Evolutionary conservation across 2,888 invertebrate genomes (phyloP), one percentile per base, ranked within the genome.

Genomic region (Xanthorhoe spadicearia): DNA sequence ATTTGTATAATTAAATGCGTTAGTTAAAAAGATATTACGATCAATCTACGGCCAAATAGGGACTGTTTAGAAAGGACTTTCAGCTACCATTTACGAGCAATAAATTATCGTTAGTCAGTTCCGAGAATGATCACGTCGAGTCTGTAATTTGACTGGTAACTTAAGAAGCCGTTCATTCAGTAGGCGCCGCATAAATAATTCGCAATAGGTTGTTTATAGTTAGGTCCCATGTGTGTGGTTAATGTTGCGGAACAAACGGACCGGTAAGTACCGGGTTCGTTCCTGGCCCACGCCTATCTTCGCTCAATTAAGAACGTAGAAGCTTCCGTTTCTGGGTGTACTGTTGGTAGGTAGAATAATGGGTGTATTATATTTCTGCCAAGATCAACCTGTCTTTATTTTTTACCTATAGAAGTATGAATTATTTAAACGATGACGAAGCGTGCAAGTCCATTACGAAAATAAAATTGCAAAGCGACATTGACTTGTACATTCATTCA

Each of bases 111-210:
- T 69, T 74, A 73, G 69, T 66, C 56, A 64, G 61, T 82, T 79
- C 79, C 76, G 67, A 70, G 80, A 83, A 83, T 76, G 75, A 78
- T 68, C 66, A 72, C 61, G 72, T 64, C 68, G 71, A 75, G 74
- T 77, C 74, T 77, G 73, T 78, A 74, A 77, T 79, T 79, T 78
- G 75, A 79, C 71, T 75, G 74, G 74, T 77, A 79, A 77, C 76
- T 73, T 79, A 74, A 80, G 76, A 76, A 82, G 79, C 74, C 73
- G 81, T 81, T 79, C 76, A 82, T 77, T 83, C 74, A 78, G 74
- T 72, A 74, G 83, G 80, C 83, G 84, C 81, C 83, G 79, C 80
- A 86, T 86, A 83, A 85, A 84, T 84, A 83, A 84, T 86, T 83
- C 69, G 83, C 83, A 82, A 80, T 77, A 77, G 77, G 73, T 76